These are phyloP conservation scores for Platyscapa corneri DNA, from an alignment of 1,140 invertebrate species.

Conservation along the genomic window DNA sequence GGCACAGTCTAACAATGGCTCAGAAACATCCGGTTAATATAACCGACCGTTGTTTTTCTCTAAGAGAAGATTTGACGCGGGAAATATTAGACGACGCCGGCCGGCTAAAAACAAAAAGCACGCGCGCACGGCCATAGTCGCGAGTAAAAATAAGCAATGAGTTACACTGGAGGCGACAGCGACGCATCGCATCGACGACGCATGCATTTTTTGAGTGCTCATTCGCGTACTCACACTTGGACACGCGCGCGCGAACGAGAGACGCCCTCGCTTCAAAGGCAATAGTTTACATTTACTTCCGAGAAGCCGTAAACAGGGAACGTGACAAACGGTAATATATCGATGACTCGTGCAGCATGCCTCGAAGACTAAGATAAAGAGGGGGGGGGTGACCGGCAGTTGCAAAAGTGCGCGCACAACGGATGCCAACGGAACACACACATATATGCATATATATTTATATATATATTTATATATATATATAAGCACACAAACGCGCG, in stretches of 20 bases:
- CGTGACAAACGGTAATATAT: background rate
- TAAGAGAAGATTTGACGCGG: background rate
- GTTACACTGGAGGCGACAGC: too few relatives aligned
- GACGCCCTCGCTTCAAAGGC: background rate
- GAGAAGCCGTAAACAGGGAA: background rate
- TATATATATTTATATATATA: too few relatives aligned
- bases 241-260: background rate
- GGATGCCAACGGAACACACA: background rate
- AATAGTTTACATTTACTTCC: background rate
- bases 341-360: background rate
- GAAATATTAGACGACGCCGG: background rate
- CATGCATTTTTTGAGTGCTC: background rate
- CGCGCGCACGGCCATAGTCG: background rate
- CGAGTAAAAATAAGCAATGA: too few relatives aligned
- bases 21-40: conserved; percentile 14
- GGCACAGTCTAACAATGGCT: background rate
- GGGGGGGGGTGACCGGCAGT: background rate
- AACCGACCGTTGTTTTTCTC: background rate
- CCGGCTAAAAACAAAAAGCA: background rate
- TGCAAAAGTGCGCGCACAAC: background rate
- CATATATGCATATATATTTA: too few relatives aligned
- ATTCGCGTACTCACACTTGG: background rate
- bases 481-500: background rate
- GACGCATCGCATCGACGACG: too few relatives aligned
- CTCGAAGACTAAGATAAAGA: background rate